These are phyloP conservation scores for Caracal caracal DNA, from an alignment of 2,113 vertebrate genomes.

Conservation along the genomic window DNA sequence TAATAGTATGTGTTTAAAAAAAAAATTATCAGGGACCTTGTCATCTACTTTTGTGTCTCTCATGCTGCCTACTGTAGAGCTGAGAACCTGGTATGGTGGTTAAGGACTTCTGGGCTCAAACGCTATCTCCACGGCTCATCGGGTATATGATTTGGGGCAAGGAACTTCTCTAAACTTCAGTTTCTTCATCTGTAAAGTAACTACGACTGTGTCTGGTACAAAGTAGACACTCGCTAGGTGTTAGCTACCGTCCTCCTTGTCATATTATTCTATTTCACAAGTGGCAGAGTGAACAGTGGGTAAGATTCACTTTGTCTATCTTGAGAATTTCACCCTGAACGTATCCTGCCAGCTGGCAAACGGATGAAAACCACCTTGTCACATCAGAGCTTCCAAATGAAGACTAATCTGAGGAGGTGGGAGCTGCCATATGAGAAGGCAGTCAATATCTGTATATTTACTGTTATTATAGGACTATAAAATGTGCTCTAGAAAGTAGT, in stretches of 20 bases:
- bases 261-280: not conserved
- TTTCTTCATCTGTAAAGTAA: not conserved
- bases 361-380: not conserved
- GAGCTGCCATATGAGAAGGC: not conserved
- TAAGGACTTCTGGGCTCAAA: not conserved
- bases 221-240: not conserved
- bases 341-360: not conserved
- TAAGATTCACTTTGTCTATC: not conserved
- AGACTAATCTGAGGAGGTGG: not conserved
- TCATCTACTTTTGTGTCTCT: not conserved
- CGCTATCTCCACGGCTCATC: not conserved
- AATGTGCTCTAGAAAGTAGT: not conserved
- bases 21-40: not conserved
- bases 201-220: not conserved
- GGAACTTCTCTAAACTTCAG: not conserved
- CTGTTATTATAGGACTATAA: not conserved
- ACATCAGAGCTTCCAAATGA: not conserved
- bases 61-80: not conserved
- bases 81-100: not conserved
- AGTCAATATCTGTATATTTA: not conserved
- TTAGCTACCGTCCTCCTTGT: not conserved
- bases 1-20: slow-evolving; percentile 7
- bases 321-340: not conserved
- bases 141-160: not conserved
- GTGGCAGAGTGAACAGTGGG: not conserved